Evolutionary conservation across 2,113 vertebrate species (phyloP).

Genomic region (Heterocephalus glaber): DNA sequence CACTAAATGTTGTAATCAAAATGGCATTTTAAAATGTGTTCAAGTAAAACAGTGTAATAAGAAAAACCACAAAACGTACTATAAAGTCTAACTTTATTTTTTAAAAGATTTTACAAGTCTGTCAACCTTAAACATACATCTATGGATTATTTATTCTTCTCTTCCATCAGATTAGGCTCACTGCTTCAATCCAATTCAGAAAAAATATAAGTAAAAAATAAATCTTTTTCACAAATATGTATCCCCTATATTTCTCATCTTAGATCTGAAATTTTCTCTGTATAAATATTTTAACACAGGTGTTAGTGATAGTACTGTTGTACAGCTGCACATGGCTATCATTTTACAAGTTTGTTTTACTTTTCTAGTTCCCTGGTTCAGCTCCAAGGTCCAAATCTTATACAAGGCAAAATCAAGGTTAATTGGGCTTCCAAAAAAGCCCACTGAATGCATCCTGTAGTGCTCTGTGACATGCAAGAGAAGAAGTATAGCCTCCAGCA

Average conservation of each 20-base stretch:
- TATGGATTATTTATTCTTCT: slow-evolving; percentile 83
- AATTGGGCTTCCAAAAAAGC: slow-evolving; percentile 90
- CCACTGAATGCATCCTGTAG: slow-evolving; percentile 98
- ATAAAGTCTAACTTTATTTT: slow-evolving; percentile 87
- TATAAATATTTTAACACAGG: slow-evolving; percentile 68
- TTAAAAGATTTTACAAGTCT: slow-evolving; percentile 85
- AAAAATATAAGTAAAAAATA: slow-evolving; percentile 80
- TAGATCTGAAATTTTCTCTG: slow-evolving; percentile 55
- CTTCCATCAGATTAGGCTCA: slow-evolving; percentile 85
- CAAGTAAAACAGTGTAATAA: slow-evolving; percentile 85
- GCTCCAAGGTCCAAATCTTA: slow-evolving; percentile 51
- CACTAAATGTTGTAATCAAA: slow-evolving; percentile 86
- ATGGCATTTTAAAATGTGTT: slow-evolving; percentile 86
- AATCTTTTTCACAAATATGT: slow-evolving; percentile 79
- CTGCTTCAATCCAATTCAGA: slow-evolving; percentile 79
- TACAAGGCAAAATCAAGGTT: slow-evolving; percentile 57
- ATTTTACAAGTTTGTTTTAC: slow-evolving; percentile 76
- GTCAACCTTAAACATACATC: slow-evolving; percentile 83
- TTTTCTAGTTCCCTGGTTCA: background rate
- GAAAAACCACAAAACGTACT: slow-evolving; percentile 85
- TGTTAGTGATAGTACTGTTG: slow-evolving; percentile 47
- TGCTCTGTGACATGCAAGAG: slow-evolving; percentile 95
- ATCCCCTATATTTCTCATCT: slow-evolving; percentile 69
- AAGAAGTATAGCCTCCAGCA: slow-evolving; percentile 95
- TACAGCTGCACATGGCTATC: slow-evolving; percentile 66